Conservation (phyloP, 1,140 invertebrate genomes). For the Hestina assimilis region DNA sequence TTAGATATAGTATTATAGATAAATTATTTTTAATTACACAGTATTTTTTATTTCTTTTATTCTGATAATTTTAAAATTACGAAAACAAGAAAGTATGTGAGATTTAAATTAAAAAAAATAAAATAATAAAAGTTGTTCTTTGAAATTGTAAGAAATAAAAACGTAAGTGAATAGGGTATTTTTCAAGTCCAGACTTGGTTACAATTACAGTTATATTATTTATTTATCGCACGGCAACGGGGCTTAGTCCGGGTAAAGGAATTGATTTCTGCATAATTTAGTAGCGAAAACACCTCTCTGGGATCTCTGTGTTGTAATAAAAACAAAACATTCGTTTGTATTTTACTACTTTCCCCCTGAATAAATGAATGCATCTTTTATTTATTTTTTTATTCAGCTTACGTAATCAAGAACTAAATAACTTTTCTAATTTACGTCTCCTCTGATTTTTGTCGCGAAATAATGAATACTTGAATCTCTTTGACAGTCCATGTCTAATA, state of each 20-base stretch:
- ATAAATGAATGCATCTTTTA: slow-evolving; percentile 69
- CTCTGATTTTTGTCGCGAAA: slow-evolving; percentile 39
- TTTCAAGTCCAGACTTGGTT: slow-evolving; percentile 45
- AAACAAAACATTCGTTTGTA: slow-evolving; percentile 74
- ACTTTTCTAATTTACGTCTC: slow-evolving; percentile 47
- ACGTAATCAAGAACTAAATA: slow-evolving; percentile 39
- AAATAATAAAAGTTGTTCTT: slow-evolving; percentile 12
- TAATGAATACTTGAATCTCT: slow-evolving; percentile 65
- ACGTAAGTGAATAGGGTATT: slow-evolving; percentile 26
- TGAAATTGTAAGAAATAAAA: slow-evolving; percentile 17
- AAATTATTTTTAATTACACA: too few relatives aligned
- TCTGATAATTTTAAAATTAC: too few relatives aligned
- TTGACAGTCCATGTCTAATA: slow-evolving; percentile 68
- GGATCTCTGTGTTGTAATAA: slow-evolving; percentile 62
- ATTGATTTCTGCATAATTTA: slow-evolving; percentile 78
- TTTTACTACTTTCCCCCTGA: slow-evolving; percentile 64
- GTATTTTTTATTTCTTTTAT: too few relatives aligned
- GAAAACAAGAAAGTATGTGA: too few relatives aligned
- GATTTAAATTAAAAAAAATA: too few relatives aligned
- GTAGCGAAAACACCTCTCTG: slow-evolving; percentile 65
- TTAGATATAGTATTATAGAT: too few relatives aligned
- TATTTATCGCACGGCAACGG: slow-evolving; percentile 65
- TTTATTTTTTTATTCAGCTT: slow-evolving; percentile 29
- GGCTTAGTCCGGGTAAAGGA: slow-evolving; percentile 61
- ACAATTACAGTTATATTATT: slow-evolving; percentile 76